phyloP scores from a whole-genome alignment of 2,797 vertebrate species.

The Hyperoplus lanceolatus region DNA sequence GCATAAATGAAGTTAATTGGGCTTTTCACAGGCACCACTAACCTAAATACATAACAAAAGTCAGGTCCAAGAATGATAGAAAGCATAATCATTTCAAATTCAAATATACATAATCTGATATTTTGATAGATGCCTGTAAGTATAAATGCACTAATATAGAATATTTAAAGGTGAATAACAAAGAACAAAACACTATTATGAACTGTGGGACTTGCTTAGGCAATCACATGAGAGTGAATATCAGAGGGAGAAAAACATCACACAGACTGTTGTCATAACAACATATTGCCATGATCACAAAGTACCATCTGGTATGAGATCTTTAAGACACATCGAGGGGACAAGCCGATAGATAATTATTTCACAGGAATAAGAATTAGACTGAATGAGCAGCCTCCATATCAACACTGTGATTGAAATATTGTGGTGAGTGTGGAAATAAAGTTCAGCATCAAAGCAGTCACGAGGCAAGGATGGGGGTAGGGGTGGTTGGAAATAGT shows the following conservation, averaged over 20 bases:
- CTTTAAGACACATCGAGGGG: constrained; percentile 80
- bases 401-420: constrained; percentile 15
- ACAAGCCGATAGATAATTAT: constrained; percentile 79
- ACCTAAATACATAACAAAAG: not conserved
- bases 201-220: constrained; percentile 51
- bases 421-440: not conserved
- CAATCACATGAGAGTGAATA: constrained; percentile 71
- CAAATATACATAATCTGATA: not conserved
- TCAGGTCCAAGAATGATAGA: not conserved
- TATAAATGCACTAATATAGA: not conserved
- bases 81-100: too few relatives aligned
- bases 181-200: constrained; percentile 42
- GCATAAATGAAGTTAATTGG: constrained; percentile 16
- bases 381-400: constrained; percentile 44
- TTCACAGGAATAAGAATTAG: constrained; percentile 72
- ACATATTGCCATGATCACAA: constrained; percentile 85
- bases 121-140: not conserved
- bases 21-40: not conserved
- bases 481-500: constrained; percentile 6
- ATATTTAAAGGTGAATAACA: constrained; percentile 39
- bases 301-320: constrained; percentile 81
- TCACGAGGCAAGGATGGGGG: not conserved
- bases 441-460: constrained; percentile 14
- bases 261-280: constrained; percentile 87
- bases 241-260: constrained; percentile 80